Base-by-base conservation (phyloP, 2,113 vertebrate genomes). In the Clarias batrachus region DNA sequence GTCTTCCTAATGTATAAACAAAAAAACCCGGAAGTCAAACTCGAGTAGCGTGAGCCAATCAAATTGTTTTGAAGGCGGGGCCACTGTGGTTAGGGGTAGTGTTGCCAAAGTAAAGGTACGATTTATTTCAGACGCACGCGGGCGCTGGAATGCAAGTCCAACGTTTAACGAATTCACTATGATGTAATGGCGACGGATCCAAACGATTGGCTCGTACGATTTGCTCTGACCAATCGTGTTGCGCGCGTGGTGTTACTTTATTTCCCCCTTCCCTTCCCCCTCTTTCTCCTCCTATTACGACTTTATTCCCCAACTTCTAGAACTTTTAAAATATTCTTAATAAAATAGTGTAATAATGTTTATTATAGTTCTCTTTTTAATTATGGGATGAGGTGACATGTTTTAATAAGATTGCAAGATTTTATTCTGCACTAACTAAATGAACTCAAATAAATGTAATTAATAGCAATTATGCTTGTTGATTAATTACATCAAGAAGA, bases 11-110 rank as follows among this genome's bases (percentile, higher is more conserved):
- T 30, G 7, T 60, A 37, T 23, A 81, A 11, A 60, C 77, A 80
- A 9, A 30, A 80, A 41, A 30, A 13, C 78, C 78, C 78, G 78
- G 78, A 81, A 81, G 78, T 81, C 30, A 62, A 14, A 10, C 11
- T 37, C 30, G 23, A 14, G 57, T 19, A 7, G 30, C 57, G 27
- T 60, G 14, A 80, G 78, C 78, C 78, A 81, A 81, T 81, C 3
- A 62, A 62, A 62, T 62, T 7, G 3, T 14, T 33, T 4, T 27
- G 19, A 2, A 25, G 78, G 78, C 78, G 78, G 60, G 57, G 30
- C 12, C 78, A 81, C 3, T 57, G 4, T 23, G 6, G 0, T 73
- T 48, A 6, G 19, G 33, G 37, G 3, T 48, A 52, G 23, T n/a
- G 23, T 41, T 54, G 21, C 73, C 21, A n/a, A 54, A 0, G 14